Evolutionary conservation across 2,113 vertebrate species (phyloP).

Genomic region (Carassius gibelio): DNA sequence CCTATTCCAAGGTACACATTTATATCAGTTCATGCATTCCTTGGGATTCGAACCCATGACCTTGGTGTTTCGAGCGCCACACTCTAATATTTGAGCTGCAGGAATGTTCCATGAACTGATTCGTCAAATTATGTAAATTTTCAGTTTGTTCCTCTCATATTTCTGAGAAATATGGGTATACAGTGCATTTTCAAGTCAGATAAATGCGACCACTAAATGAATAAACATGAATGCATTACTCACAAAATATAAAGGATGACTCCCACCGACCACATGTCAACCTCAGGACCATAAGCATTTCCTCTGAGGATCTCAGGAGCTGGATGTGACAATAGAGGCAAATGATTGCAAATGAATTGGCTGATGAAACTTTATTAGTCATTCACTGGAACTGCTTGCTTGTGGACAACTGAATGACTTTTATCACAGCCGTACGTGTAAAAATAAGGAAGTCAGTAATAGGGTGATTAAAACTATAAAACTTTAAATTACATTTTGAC

Average conservation of each 20-base stretch:
- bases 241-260: conserved; percentile 92
- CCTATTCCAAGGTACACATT: too few relatives aligned
- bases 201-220: neutral
- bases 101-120: too few relatives aligned
- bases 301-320: conserved; percentile 88
- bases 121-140: too few relatives aligned
- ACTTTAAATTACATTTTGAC: conserved; percentile 31
- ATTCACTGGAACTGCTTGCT: neutral
- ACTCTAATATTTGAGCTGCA: too few relatives aligned
- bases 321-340: conserved; percentile 56
- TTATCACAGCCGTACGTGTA: neutral
- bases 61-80: too few relatives aligned
- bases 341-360: conserved; percentile 24
- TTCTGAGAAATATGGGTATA: neutral
- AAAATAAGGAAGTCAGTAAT: neutral
- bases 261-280: conserved; percentile 92
- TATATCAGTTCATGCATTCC: too few relatives aligned
- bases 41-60: too few relatives aligned
- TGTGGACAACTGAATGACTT: neutral
- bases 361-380: conserved; percentile 14
- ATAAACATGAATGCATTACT: conserved; percentile 65
- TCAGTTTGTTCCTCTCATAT: neutral
- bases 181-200: neutral
- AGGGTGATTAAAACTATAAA: neutral
- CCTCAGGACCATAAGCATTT: conserved; percentile 84